Base-by-base conservation (phyloP, 2,888 invertebrate genomes). In the Steinernema scapterisci region DNA sequence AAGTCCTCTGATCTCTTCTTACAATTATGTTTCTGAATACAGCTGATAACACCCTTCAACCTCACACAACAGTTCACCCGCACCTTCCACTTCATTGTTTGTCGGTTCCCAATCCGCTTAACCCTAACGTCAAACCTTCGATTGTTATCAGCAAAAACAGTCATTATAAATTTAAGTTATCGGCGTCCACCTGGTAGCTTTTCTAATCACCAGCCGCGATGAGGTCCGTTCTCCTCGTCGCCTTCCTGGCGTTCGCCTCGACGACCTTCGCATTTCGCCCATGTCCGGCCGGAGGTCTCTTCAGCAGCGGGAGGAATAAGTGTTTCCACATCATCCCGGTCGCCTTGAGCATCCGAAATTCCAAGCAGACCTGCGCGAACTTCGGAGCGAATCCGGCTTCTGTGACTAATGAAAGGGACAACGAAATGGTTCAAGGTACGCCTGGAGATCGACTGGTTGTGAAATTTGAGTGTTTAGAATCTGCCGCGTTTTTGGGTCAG, bases 21-120 rank as follows among this genome's bases (percentile, higher is more conserved):
- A n/a, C n/a, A n/a, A n/a, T n/a, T n/a, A n/a, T n/a, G n/a, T n/a
- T n/a, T n/a, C n/a, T n/a, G n/a, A n/a, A n/a, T n/a, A n/a, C n/a
- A n/a, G n/a, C n/a, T n/a, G n/a, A n/a, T n/a, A n/a, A n/a, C n/a
- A n/a, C n/a, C n/a, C n/a, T n/a, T n/a, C n/a, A n/a, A n/a, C n/a
- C n/a, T n/a, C n/a, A 38, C 38, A 38, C 9, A 38, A 38, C 38
- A 38, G 38, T 38, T 38, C 38, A 38, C 38, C 13, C 48, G 6
- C 13, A 48, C 19, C 48, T 48, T 19, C 27, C 63, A 13, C 25
- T 27, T 31, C 31, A 31, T 63, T 63, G 63, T 63, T 63, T 63
- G 63, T 27, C 63, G 63, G 1, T 48, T 48, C 48, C 54, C 31
- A 63, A 63, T 63, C 63, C 63, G 63, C 63, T 63, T 63, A 63